Percentiles rank a stretch among this genome's conserved stretches.
Conservation (phyloP, 2,797 vertebrate species). For the Lepus oiostolus region DNA sequence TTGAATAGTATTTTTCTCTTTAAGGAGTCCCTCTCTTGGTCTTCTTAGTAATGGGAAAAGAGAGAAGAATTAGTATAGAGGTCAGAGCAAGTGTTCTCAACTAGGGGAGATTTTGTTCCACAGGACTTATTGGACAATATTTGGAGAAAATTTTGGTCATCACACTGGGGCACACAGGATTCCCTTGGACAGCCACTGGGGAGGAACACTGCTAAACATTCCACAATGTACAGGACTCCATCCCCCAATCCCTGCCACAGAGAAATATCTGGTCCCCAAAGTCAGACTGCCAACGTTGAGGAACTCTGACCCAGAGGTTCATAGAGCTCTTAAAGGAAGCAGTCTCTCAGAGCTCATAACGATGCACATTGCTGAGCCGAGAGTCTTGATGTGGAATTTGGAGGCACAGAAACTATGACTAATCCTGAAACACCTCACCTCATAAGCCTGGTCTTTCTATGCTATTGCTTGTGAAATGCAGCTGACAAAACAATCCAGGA, state of each 20-base stretch:
- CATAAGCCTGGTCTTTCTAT: neutral
- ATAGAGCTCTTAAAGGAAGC: neutral
- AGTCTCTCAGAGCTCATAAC: neutral
- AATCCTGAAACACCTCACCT: neutral
- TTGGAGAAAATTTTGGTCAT: neutral
- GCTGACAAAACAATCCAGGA: neutral
- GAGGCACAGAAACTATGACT: neutral
- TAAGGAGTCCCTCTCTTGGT: neutral
- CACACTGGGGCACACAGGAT: neutral
- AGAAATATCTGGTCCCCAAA: neutral
- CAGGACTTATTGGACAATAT: neutral
- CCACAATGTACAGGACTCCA: neutral
- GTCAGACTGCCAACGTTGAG: neutral
- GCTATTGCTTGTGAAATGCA: neutral
- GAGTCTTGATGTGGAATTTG: neutral
- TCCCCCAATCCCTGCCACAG: rapidly evolving
- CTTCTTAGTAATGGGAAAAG: neutral
- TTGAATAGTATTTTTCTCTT: neutral
- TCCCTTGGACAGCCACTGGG: neutral
- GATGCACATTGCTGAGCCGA: neutral
- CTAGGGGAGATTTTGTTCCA: neutral
- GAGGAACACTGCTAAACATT: neutral
- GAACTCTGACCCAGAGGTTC: neutral
- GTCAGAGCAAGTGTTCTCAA: neutral
- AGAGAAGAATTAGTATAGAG: neutral